Percentiles rank a stretch among this genome's conserved stretches.
Evolutionary conservation across 1,140 invertebrate species (phyloP).

Genomic region (Achroia grisella): DNA sequence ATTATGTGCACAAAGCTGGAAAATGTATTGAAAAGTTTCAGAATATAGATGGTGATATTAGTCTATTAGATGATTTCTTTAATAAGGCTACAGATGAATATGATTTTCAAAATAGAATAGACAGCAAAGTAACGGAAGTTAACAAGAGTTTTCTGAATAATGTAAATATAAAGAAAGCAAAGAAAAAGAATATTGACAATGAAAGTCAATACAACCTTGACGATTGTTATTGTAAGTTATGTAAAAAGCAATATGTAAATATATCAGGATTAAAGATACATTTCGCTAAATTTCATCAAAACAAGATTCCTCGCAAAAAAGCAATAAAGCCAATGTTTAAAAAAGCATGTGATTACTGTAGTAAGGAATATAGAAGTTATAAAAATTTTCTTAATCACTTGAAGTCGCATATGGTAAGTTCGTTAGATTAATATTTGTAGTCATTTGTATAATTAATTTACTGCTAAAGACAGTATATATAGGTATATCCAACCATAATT

Average conservation of each 20-base stretch:
- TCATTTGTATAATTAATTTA: too few relatives aligned
- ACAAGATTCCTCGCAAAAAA: conserved; percentile 49
- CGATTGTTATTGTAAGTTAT: conserved; percentile 54
- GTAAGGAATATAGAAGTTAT: conserved; percentile 58
- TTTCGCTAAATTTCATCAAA: conserved; percentile 48
- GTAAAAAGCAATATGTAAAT: conserved; percentile 63
- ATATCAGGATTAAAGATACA: conserved; percentile 64
- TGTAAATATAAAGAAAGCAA: conserved; percentile 5
- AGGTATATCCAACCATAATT: too few relatives aligned
- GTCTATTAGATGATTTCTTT: conserved; percentile 37
- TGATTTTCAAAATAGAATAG: not conserved
- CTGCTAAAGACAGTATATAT: too few relatives aligned
- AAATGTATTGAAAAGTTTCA: conserved; percentile 14
- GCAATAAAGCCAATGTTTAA: not conserved
- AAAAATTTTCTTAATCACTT: conserved; percentile 54
- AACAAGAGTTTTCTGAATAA: not conserved
- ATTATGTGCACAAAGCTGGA: conserved; percentile 3
- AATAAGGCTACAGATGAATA: conserved; percentile 6
- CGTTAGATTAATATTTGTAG: too few relatives aligned
- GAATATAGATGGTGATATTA: conserved; percentile 18
- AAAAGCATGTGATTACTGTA: conserved; percentile 72
- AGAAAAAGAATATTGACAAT: not conserved
- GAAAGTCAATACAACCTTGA: conserved; percentile 49
- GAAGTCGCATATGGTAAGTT: conserved; percentile 31
- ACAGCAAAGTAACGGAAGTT: not conserved